Conservation (phyloP, 2,113 vertebrate genomes). For the Hippopotamus amphibius region DNA sequence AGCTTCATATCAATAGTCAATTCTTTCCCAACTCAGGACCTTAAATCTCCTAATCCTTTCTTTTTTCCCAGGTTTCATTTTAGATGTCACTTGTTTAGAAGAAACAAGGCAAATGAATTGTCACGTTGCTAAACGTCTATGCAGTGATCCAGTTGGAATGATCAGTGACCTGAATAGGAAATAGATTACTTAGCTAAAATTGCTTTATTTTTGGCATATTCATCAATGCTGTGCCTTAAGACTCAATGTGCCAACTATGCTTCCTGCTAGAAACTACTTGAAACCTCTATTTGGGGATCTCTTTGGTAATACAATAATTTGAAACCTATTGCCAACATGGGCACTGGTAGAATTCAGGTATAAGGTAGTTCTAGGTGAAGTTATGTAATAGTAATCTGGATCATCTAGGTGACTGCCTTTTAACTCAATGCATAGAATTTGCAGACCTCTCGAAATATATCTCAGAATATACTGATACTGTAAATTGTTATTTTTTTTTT, state of each 20-base stretch:
- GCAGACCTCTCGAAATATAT: background rate
- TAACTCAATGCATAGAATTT: background rate
- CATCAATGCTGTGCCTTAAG: background rate
- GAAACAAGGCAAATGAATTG: background rate
- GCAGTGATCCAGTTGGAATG: background rate
- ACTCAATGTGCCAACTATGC: background rate
- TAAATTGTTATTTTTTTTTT: background rate
- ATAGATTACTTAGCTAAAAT: background rate
- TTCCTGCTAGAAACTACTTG: background rate
- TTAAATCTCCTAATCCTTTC: background rate
- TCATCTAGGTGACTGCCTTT: background rate
- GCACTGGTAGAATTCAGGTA: background rate
- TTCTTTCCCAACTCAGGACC: background rate
- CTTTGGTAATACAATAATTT: background rate
- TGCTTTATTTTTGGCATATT: background rate
- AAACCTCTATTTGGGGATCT: background rate
- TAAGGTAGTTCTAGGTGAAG: background rate
- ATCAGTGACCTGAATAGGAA: background rate
- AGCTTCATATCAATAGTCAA: background rate
- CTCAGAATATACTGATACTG: background rate
- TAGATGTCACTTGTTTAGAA: background rate
- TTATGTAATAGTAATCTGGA: background rate
- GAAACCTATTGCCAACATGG: background rate
- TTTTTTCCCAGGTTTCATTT: background rate
- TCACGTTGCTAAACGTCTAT: background rate